phyloP scores from a whole-genome alignment of 2,888 invertebrate species.

The Troilus luridus region DNA sequence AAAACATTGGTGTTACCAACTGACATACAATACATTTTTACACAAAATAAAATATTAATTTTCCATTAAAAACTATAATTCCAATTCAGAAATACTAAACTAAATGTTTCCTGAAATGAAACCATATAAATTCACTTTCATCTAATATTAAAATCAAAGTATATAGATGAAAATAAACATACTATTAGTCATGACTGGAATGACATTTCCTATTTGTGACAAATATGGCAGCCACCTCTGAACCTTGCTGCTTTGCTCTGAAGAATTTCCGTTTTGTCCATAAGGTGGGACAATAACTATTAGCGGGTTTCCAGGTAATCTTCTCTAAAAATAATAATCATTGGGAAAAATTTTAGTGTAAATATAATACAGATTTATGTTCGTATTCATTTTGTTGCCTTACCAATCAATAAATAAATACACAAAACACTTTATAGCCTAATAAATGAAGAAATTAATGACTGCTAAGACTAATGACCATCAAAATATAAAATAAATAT shows the following conservation, averaged over 20 bases:
- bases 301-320: conserved; percentile 79
- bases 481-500: background rate
- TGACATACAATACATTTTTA: too few species aligned
- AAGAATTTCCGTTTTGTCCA: conserved; percentile 48
- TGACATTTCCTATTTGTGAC: conserved; percentile 78
- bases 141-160: background rate
- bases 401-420: background rate
- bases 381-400: background rate
- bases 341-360: background rate
- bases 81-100: too few species aligned
- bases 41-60: too few species aligned
- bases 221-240: conserved; percentile 81
- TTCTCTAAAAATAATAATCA: conserved; percentile 70
- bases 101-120: background rate
- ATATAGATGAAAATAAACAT: background rate
- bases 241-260: conserved; percentile 69
- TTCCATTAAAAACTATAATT: too few species aligned
- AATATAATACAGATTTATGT: background rate
- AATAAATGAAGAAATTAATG: too few species aligned
- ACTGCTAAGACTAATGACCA: background rate
- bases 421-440: background rate
- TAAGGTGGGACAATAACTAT: conserved; percentile 73
- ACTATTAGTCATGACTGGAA: conserved; percentile 71
- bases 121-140: background rate
- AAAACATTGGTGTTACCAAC: too few species aligned